Evolutionary conservation across 2,888 invertebrate genomes (phyloP), one percentile per base, ranked within the genome.

Genomic region (Trachelus tabidus): DNA sequence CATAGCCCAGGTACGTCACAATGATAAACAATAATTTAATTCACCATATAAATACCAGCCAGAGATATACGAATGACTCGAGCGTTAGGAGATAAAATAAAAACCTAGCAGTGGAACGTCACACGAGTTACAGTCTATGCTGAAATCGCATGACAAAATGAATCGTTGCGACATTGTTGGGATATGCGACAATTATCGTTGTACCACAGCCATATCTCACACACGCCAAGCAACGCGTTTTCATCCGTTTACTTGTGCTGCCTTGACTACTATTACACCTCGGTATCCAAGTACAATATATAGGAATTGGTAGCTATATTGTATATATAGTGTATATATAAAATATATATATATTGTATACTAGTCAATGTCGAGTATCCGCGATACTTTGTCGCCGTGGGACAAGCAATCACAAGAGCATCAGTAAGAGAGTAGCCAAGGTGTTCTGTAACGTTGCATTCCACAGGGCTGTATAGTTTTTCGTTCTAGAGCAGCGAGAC

Each of bases 391-490:
- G 56, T 56, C 56, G 56, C 56, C 56, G 56, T 56, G 56, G 56
- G 23, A 56, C 56, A 56, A 23, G 56, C 56, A 56, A 56, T 56
- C 56, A 56, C 56, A 56, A 56, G 56, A 56, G 56, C 56, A 56
- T 56, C 56, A 23, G 34, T 30, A 30, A 71, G 30, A 71, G 71
- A 71, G 33, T 31, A 71, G 71, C 71, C 87, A 87, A 88, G 88
- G 88, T 88, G 89, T 89, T 86, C 85, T 84, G 86, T 87, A 88
- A 88, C 87, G 87, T 85, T 87, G 87, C 90, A 90, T 90, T 90
- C 90, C 88, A 87, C 84, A 84, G 84, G 82, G 88, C 87, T 90
- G 90, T 90, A 89, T 87, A 87, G 89, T 90, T 90, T 89, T 90
- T 89, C 89, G 89, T 89, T 23, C 56, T 56, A 56, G 56, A 56